phyloP scores from a whole-genome alignment of 1,140 invertebrate species.

The Leucophenga varia region DNA sequence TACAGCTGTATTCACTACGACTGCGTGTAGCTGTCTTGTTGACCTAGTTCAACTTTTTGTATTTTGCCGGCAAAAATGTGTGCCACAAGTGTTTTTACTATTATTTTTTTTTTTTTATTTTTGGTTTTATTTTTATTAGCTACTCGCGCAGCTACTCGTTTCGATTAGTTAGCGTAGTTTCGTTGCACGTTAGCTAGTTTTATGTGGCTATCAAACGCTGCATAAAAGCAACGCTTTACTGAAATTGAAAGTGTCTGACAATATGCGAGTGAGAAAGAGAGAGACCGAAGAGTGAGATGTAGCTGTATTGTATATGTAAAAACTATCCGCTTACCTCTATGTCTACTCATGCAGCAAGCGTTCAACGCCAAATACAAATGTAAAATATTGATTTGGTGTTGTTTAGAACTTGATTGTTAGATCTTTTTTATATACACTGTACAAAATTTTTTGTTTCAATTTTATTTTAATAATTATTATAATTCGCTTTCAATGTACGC shows the following conservation, averaged over 20 bases:
- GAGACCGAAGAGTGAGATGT: neutral
- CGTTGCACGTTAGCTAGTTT: too few relatives aligned
- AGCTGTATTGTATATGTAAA: constrained; percentile 6
- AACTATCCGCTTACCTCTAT: constrained; percentile 4
- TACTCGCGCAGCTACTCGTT: constrained; percentile 29
- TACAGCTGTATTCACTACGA: constrained; percentile 12
- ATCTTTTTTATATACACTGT: constrained; percentile 17
- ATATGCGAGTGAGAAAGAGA: constrained; percentile 5
- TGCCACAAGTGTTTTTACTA: too few relatives aligned
- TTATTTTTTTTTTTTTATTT: too few relatives aligned
- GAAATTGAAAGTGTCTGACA: constrained; percentile 46
- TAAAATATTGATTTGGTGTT: neutral
- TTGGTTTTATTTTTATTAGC: constrained; percentile 54
- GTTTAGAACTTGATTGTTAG: constrained; percentile 31
- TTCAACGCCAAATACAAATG: too few relatives aligned
- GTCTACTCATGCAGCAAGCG: too few relatives aligned
- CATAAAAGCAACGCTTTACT: constrained; percentile 23
- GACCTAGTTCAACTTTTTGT: constrained; percentile 55
- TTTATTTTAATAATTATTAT: too few relatives aligned
- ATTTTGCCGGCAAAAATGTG: constrained; percentile 53
- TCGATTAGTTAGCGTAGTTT: constrained; percentile 4
- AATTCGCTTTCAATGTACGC: too few relatives aligned
- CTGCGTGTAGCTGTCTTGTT: constrained; percentile 38
- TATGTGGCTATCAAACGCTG: constrained; percentile 1
- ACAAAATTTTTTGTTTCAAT: too few relatives aligned